phyloP scores from a whole-genome alignment of 1,140 invertebrate species.

The Rhizoglyphus robini region DNA sequence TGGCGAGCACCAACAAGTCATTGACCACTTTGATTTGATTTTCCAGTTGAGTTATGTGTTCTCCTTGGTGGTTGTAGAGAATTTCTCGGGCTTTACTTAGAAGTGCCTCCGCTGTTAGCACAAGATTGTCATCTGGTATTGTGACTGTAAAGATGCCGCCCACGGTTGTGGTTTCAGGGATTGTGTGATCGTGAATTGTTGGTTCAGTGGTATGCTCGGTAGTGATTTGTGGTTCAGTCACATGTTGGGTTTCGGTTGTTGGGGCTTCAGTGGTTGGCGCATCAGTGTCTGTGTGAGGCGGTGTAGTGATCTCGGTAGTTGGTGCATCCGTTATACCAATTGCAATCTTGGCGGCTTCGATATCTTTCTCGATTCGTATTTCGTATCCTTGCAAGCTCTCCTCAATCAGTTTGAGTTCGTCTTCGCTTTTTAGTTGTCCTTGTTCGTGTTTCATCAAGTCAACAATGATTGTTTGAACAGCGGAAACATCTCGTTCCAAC shows the following conservation, averaged over 20 bases:
- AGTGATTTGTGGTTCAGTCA: too few species aligned
- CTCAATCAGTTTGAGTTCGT: background rate
- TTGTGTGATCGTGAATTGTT: too few species aligned
- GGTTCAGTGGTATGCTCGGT: too few species aligned
- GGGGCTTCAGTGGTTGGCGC: background rate
- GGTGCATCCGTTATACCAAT: background rate
- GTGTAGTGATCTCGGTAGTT: background rate
- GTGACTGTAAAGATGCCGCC: too few species aligned
- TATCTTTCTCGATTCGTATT: background rate
- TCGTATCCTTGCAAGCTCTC: background rate
- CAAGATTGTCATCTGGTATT: background rate
- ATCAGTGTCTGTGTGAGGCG: background rate
- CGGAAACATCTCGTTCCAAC: background rate
- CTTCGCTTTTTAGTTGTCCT: background rate
- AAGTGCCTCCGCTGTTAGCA: background rate
- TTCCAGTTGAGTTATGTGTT: background rate
- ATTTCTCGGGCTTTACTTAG: background rate
- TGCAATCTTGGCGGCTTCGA: background rate
- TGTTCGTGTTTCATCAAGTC: background rate
- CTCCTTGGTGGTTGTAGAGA: background rate
- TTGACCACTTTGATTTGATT: background rate
- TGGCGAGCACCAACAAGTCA: background rate
- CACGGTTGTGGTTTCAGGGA: too few species aligned
- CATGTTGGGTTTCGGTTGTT: too few species aligned
- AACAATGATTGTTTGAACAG: background rate